Evolutionary conservation across 2,113 vertebrate genomes (phyloP).

Genomic region (Ciconia maguari): DNA sequence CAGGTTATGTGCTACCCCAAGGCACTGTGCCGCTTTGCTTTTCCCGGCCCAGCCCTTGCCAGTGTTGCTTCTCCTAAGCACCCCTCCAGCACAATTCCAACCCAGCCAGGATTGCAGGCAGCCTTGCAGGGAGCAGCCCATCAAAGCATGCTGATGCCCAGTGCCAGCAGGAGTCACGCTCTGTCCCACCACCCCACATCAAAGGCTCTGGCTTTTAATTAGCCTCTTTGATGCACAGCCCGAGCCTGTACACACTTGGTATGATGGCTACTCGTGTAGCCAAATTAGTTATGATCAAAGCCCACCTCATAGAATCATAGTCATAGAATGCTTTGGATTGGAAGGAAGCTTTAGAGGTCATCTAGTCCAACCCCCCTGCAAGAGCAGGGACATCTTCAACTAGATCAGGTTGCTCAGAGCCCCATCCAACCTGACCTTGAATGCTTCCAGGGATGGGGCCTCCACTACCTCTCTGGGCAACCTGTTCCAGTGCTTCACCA

Average conservation of each 20-base stretch:
- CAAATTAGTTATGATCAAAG: not conserved
- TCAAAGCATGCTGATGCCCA: not conserved
- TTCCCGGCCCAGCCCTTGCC: not conserved
- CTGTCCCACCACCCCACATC: not conserved
- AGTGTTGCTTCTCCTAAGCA: not conserved
- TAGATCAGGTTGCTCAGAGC: too few relatives aligned
- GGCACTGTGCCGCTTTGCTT: not conserved
- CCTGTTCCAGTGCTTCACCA: too few relatives aligned
- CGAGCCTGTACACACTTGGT: not conserved
- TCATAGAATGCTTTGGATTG: too few relatives aligned
- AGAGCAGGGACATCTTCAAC: too few relatives aligned
- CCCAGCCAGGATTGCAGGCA: not conserved
- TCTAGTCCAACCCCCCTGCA: too few relatives aligned
- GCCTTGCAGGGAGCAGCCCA: not conserved
- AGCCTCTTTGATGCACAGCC: not conserved
- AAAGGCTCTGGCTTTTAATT: not conserved
- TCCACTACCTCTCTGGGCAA: too few relatives aligned
- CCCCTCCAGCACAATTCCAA: not conserved
- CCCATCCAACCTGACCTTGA: too few relatives aligned
- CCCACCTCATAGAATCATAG: not conserved
- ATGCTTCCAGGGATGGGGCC: too few relatives aligned
- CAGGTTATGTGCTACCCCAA: not conserved
- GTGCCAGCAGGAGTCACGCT: not conserved
- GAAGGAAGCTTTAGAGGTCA: too few relatives aligned
- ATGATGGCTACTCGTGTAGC: not conserved